phyloP scores from a whole-genome alignment of 2,888 invertebrate species.

The Periphyllus acericola region DNA sequence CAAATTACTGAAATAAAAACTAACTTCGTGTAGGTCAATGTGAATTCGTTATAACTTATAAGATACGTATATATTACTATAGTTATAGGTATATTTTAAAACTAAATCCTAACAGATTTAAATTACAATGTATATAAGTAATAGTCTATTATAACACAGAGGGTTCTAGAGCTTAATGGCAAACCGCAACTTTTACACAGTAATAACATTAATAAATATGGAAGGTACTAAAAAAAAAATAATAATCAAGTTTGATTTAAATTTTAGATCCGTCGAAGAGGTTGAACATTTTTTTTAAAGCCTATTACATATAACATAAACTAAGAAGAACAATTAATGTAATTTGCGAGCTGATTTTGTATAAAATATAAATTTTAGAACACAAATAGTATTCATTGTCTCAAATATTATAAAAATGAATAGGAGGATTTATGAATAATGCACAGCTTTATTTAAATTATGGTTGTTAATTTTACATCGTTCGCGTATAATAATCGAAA shows the following conservation, averaged over 20 bases:
- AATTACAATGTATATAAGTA: background rate
- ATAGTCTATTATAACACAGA: background rate
- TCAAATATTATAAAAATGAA: slow-evolving; percentile 23
- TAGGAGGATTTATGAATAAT: background rate
- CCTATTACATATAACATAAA: too few relatives aligned
- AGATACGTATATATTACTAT: too few relatives aligned
- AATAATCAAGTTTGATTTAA: slow-evolving; percentile 11
- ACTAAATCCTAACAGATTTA: background rate
- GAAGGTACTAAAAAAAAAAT: background rate
- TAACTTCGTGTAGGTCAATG: background rate
- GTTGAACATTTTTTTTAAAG: background rate
- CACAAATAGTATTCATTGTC: background rate
- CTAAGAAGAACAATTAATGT: background rate
- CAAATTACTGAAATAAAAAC: background rate
- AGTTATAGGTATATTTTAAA: background rate
- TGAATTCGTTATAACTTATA: background rate
- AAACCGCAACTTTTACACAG: background rate
- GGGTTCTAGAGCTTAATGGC: background rate
- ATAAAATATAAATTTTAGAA: slow-evolving; percentile 1
- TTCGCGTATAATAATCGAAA: background rate
- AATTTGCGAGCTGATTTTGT: background rate
- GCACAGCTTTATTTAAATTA: background rate
- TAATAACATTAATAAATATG: background rate
- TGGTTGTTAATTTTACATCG: background rate
- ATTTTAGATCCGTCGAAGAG: background rate